These are phyloP conservation scores for Platypus cylindrus DNA, from an alignment of 2,888 invertebrate genomes.

Conservation along the genomic window DNA sequence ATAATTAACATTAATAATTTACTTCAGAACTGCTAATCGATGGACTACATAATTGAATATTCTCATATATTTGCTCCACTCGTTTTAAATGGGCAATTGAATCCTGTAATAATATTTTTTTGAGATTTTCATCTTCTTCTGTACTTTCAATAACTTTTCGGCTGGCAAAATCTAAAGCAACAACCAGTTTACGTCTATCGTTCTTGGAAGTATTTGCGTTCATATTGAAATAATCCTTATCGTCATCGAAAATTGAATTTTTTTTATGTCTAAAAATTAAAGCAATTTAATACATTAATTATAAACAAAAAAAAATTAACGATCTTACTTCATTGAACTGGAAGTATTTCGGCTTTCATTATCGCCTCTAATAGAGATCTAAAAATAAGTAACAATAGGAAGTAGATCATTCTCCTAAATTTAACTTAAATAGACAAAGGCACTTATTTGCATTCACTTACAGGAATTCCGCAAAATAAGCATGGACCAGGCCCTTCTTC, in stretches of 20 bases:
- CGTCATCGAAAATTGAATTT: conserved; percentile 81
- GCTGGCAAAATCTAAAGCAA: conserved; percentile 33
- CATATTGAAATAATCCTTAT: conserved; percentile 82
- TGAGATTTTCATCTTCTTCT: conserved; percentile 25
- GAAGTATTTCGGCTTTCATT: conserved; percentile 14
- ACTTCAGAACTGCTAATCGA: too few species aligned
- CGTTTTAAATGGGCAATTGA: conserved; percentile 26
- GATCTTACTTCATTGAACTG: conserved; percentile 20
- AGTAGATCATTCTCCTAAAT: conserved; percentile 3
- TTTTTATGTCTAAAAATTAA: conserved; percentile 29
- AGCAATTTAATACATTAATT: conserved; percentile 1
- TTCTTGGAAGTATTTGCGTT: conserved; percentile 54
- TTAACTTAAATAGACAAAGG: not conserved
- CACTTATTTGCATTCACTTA: conserved; percentile 31
- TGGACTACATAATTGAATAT: conserved; percentile 22
- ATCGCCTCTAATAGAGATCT: conserved; percentile 23
- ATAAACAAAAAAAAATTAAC: too few species aligned
- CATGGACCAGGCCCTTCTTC: conserved; percentile 98
- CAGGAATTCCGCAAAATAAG: conserved; percentile 78
- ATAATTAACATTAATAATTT: too few species aligned
- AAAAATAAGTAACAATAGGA: conserved; percentile 8
- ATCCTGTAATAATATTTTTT: conserved; percentile 23
- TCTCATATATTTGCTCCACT: conserved; percentile 25
- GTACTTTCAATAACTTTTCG: conserved; percentile 27
- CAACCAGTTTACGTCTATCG: conserved; percentile 28